Percentiles rank a stretch among this genome's conserved stretches.
Conservation (phyloP, 1,140 invertebrate genomes). For the Harlomillsia oculata region DNA sequence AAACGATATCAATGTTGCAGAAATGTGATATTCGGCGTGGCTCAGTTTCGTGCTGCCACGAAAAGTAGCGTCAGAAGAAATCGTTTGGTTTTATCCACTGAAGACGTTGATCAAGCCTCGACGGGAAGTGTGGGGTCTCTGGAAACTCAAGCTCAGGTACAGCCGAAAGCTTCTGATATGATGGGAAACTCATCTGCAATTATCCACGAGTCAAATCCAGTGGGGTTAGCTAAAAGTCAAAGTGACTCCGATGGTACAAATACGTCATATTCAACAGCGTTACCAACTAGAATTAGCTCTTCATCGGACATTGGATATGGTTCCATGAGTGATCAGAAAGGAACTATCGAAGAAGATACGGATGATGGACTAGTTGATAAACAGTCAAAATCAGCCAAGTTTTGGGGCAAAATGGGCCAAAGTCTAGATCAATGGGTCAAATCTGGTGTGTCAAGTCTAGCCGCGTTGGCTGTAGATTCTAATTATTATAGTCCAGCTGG, state of each 20-base stretch:
- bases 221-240: conserved; percentile 13
- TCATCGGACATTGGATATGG: conserved; percentile 45
- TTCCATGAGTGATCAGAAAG: conserved; percentile 44
- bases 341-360: conserved; percentile 7
- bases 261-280: background rate
- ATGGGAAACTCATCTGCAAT: background rate
- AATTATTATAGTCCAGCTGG: conserved; percentile 33
- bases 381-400: conserved; percentile 34
- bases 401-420: conserved; percentile 32
- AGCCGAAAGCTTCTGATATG: background rate
- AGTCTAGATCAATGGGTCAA: conserved; percentile 36
- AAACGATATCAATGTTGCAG: conserved; percentile 39
- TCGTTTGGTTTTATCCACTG: conserved; percentile 41
- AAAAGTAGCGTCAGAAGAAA: conserved; percentile 47
- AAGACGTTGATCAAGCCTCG: conserved; percentile 39
- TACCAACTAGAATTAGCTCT: conserved; percentile 28
- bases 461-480: conserved; percentile 17
- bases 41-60: conserved; percentile 64
- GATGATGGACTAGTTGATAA: conserved; percentile 5
- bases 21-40: conserved; percentile 80
- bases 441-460: conserved; percentile 24
- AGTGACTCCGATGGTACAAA: conserved; percentile 23
- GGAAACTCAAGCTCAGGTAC: conserved; percentile 25
- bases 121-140: conserved; percentile 28
- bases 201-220: conserved; percentile 15